Evolutionary conservation across 37 sponge, comb jelly and placozoan genomes (phyloP).

Genomic region (Haliclona indistincta): DNA sequence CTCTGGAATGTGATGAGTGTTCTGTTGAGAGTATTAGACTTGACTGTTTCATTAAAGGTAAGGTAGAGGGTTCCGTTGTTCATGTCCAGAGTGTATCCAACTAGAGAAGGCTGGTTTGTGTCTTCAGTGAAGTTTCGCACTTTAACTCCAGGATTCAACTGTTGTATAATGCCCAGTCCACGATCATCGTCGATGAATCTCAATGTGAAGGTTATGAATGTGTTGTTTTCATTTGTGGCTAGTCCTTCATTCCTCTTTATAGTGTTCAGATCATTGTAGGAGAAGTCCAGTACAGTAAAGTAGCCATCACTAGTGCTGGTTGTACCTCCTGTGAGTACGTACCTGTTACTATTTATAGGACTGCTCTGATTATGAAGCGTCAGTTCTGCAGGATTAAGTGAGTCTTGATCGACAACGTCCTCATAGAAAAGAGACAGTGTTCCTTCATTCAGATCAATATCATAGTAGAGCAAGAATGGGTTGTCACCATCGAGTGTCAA

Average conservation of each 20-base stretch:
- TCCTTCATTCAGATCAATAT: slow-evolving; percentile 81
- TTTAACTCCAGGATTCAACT: slow-evolving; percentile 29
- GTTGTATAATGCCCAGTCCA: slow-evolving; percentile 27
- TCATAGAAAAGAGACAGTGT: slow-evolving; percentile 69
- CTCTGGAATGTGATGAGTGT: slow-evolving; percentile 78
- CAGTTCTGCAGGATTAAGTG: slow-evolving; percentile 16
- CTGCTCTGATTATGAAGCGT: slow-evolving; percentile 61
- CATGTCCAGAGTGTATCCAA: slow-evolving; percentile 74
- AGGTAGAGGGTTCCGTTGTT: slow-evolving; percentile 66
- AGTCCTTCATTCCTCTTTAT: slow-evolving; percentile 82
- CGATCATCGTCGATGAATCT: slow-evolving; percentile 62
- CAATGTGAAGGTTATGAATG: slow-evolving; percentile 53
- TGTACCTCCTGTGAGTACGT: slow-evolving; percentile 71
- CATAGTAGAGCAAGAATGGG: slow-evolving; percentile 51
- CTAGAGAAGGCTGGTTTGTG: slow-evolving; percentile 66
- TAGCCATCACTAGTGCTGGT: slow-evolving; percentile 47
- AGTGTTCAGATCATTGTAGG: slow-evolving; percentile 67
- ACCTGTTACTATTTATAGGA: slow-evolving; percentile 27
- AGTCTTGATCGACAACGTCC: slow-evolving; percentile 72
- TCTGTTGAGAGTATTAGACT: slow-evolving; percentile 65
- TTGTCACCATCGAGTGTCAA: slow-evolving; percentile 36
- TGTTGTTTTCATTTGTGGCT: slow-evolving; percentile 47
- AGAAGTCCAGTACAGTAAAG: slow-evolving; percentile 62
- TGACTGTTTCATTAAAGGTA: slow-evolving; percentile 88
- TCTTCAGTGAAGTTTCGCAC: slow-evolving; percentile 73